Percentiles rank a stretch among this genome's conserved stretches.
These are phyloP conservation scores for Sarcophaga subvicina DNA, from an alignment of 2,888 invertebrate genomes.

Conservation along the genomic window DNA sequence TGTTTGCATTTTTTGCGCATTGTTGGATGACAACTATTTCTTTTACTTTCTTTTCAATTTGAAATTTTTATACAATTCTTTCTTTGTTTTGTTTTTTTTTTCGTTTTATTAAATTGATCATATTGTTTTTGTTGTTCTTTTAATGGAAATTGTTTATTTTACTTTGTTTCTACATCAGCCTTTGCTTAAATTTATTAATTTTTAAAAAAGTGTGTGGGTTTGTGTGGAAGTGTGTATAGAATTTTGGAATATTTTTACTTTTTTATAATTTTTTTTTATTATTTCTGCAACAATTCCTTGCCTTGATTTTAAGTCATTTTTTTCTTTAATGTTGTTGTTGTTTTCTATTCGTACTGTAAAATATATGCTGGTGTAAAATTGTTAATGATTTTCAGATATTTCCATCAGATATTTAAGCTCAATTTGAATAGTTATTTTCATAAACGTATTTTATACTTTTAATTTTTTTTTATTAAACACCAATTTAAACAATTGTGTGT, in stretches of 20 bases:
- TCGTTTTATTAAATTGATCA: neutral
- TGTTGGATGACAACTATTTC: slow-evolving; percentile 31
- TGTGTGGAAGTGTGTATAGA: slow-evolving; percentile 17
- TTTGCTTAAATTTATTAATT: slow-evolving; percentile 63
- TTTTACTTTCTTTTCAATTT: neutral
- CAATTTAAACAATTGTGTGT: slow-evolving; percentile 75
- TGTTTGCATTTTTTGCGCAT: slow-evolving; percentile 57
- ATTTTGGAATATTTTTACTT: slow-evolving; percentile 24
- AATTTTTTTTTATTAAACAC: slow-evolving; percentile 58
- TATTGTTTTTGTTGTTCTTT: slow-evolving; percentile 27
- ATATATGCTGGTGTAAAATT: slow-evolving; percentile 64
- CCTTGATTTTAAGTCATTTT: slow-evolving; percentile 44
- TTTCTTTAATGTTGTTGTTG: slow-evolving; percentile 24
- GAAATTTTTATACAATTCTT: slow-evolving; percentile 10
- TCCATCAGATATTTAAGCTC: slow-evolving; percentile 65
- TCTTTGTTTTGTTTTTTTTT: slow-evolving; percentile 21
- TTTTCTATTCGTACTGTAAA: slow-evolving; percentile 48
- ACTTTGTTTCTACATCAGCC: slow-evolving; percentile 63
- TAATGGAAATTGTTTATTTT: slow-evolving; percentile 42
- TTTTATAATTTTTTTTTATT: slow-evolving; percentile 10
- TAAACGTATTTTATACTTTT: slow-evolving; percentile 32
- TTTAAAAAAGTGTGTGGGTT: slow-evolving; percentile 51
- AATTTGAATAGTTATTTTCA: slow-evolving; percentile 52
- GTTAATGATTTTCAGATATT: slow-evolving; percentile 63
- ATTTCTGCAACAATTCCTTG: slow-evolving; percentile 61